Conservation (phyloP, 2,888 invertebrate species). For the Morpho achilles region DNA sequence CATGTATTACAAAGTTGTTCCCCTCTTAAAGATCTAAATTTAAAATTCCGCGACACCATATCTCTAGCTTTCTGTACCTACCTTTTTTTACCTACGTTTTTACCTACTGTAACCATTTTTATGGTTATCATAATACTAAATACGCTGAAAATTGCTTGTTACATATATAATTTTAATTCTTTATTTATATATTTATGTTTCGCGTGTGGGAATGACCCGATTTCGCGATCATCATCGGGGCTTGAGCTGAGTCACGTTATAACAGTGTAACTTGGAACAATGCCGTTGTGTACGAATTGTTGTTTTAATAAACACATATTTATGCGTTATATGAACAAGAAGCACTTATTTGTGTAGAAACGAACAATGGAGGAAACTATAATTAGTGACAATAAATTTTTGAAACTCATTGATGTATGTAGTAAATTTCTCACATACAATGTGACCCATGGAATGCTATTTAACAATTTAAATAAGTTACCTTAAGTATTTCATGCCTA, state of each 20-base stretch:
- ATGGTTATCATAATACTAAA: no score
- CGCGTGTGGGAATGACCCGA: constrained; percentile 13
- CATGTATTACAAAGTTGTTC: no score
- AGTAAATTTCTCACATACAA: neutral
- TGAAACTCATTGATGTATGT: neutral
- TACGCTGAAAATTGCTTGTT: no score
- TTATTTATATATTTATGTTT: neutral
- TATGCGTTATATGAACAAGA: constrained; percentile 2
- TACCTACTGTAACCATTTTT: no score
- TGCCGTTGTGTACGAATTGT: constrained; percentile 14
- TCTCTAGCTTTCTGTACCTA: no score
- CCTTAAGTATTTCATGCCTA: no score
- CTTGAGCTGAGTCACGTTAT: constrained; percentile 19
- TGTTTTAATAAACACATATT: constrained; percentile 8
- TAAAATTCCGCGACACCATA: no score
- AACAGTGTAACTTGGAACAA: constrained; percentile 13
- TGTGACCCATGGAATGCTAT: neutral
- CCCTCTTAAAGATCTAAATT: no score
- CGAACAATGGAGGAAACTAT: constrained; percentile 12
- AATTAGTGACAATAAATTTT: constrained; percentile 7
- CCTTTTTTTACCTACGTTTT: no score
- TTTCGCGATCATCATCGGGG: constrained; percentile 6
- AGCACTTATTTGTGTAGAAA: constrained; percentile 10
- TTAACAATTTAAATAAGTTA: neutral
- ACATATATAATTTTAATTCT: neutral